Base-by-base conservation (phyloP, 2,888 invertebrate genomes). In the Stratiomys singularior region DNA sequence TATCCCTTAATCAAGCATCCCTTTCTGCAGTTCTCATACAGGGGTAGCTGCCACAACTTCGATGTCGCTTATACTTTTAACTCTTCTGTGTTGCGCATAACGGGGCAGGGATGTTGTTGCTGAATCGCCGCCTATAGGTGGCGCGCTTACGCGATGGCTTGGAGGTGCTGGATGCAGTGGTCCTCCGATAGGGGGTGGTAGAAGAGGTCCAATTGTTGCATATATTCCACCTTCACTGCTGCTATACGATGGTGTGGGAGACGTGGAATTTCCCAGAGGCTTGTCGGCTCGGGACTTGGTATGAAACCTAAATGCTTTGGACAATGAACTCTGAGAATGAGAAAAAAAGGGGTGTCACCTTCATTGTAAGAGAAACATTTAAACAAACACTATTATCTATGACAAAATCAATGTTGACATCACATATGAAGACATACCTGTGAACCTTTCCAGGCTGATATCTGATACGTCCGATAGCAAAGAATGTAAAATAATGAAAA, bases 401-500 rank as follows among this genome's bases (percentile, higher is more conserved):
- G 67, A 67, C 13, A n/a, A 52, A 52, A 52, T 9, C 52, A 52
- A 13, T n/a, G n/a, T n/a, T 44, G 15, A 52, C 4, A 52, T 52
- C 52, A 9, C 18, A 37, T 5, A 13, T 18, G 15, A 52, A 52
- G 18, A 81, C 81, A 83, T 82, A 87, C 87, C 86, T 87, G 87
- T 83, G 87, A 87, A 85, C 87, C 87, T 85, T 86, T 87, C 87
- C 87, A 87, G 83, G 87, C 86, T 83, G 86, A 86, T 83, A 87
- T 86, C 87, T 87, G 82, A 56, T 77, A 46, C 11, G 18, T 60
- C 37, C 18, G 18, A 30, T n/a, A 67, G 47, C 2, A 37, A 44
- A 2, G 37, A 27, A 69, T 25, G 7, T 25, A 69, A 47, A 69
- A 47, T 30, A 46, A 15, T 30, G 56, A 72, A 44, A 72, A 37